Base-by-base conservation (phyloP, 92 coral and sea anemone genomes). In the Umimayanthus chanpuru region DNA sequence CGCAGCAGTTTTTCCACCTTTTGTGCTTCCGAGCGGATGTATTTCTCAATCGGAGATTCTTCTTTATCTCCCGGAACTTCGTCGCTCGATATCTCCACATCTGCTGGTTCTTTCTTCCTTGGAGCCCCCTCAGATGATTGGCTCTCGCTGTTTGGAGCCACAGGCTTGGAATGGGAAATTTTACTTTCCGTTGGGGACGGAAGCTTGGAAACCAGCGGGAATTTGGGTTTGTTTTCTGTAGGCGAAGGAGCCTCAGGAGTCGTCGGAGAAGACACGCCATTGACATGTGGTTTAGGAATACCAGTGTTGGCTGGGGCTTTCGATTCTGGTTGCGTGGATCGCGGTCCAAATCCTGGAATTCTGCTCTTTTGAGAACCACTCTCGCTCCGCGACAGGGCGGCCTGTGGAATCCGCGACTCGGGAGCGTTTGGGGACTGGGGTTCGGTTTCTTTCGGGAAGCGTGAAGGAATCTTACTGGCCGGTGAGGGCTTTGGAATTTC, bases 1-100 rank as follows among this genome's bases (percentile, higher is more conserved):
- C 96, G 96, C 25, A 95, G 88, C 26, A 95, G 91, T 72, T 95
- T 89, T 73, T 95, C 98, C 93, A 95, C 81, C 77, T 90, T 91
- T 67, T 93, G 92, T 30, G 98, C 98, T 85, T 95, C 98, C 11
- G 93, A 74, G 87, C 92, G 91, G 82, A 95, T 95, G 85, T 86
- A 89, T 74, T 91, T 92, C 49, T 92, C 92, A 66, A 89, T 49
- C 4, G 94, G 91, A 10, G 94, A 86, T 3, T 93, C 94, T 23
- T 70, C 73, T 21, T 83, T 50, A 65, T 41, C 61, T 11, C 28
- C 82, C 39, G 82, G 71, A 20, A 39, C 49, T 88, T 89, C 89
- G 38, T 77, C 76, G 20, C 66, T 85, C 80, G 68, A 58, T 44
- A 15, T 10, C 71, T 44, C 68, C 15, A 70, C 44, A 55, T 79